Percentiles rank a stretch among this genome's conserved stretches.
phyloP scores from a whole-genome alignment of 2,113 vertebrate genomes.

The Fulmarus glacialis region DNA sequence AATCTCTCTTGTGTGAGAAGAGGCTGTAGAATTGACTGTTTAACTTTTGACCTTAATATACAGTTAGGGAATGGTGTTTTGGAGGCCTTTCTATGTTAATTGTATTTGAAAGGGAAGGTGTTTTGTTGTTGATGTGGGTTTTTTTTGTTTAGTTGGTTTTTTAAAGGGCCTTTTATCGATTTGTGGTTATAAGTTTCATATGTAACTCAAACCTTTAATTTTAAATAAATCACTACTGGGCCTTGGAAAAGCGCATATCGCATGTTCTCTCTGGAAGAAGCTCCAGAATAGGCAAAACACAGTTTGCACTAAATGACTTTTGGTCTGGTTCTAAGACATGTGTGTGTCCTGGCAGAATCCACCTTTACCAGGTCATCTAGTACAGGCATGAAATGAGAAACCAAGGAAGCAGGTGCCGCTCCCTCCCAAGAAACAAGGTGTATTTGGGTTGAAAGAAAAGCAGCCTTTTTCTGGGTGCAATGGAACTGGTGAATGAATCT shows the following conservation, averaged over 20 bases:
- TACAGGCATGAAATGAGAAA: background rate
- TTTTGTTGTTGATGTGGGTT: background rate
- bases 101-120: background rate
- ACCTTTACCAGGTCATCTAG: background rate
- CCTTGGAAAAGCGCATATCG: rapidly evolving
- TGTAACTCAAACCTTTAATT: background rate
- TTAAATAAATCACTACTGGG: background rate
- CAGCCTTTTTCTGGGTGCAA: background rate
- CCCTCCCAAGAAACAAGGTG: background rate
- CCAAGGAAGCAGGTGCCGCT: background rate
- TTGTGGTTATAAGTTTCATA: background rate
- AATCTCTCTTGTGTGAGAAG: background rate
- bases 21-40: background rate
- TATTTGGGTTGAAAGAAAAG: background rate
- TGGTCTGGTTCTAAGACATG: background rate
- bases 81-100: background rate
- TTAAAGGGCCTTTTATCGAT: background rate
- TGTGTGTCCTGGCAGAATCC: background rate
- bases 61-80: background rate
- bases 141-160: background rate
- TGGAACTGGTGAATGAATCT: background rate
- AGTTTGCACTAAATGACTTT: background rate
- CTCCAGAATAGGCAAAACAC: background rate
- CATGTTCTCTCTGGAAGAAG: background rate
- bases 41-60: background rate